A percentile compares a stretch with the other conserved stretches of the same genome.
Conservation (phyloP, 2,797 vertebrate genomes). For the Xenopus petersii region DNA sequence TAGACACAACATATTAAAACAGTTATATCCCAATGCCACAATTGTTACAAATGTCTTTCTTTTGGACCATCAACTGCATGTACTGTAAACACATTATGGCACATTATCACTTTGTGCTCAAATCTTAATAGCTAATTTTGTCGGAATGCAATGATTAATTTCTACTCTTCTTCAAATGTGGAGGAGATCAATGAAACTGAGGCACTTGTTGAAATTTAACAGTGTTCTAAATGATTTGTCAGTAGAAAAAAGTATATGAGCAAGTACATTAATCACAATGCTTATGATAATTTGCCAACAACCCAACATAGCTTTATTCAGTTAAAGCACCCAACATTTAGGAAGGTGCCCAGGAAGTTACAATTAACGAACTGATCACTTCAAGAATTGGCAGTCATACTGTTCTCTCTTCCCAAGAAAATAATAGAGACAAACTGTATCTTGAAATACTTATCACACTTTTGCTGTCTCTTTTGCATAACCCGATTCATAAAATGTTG, state of each 20-base stretch:
- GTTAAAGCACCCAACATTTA: constrained; percentile 60
- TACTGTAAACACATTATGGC: no score
- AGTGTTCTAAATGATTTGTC: constrained; percentile 21
- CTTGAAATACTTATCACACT: constrained; percentile 69
- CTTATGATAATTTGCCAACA: constrained; percentile 62
- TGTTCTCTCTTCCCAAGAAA: constrained; percentile 58
- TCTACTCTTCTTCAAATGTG: no score
- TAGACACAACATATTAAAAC: no score
- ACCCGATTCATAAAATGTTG: constrained; percentile 60
- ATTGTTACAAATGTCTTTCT: no score
- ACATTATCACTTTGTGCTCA: no score
- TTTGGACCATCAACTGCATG: no score
- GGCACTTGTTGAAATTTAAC: constrained; percentile 11
- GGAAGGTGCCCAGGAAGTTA: constrained; percentile 65
- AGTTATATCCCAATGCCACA: no score
- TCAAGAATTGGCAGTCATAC: constrained; percentile 64
- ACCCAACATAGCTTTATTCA: constrained; percentile 62
- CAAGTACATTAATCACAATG: constrained; percentile 64
- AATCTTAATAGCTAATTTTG: no score
- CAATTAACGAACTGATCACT: constrained; percentile 66
- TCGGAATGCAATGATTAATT: no score
- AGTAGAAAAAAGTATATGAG: constrained; percentile 26
- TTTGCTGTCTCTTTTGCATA: constrained; percentile 61
- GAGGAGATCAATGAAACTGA: constrained; percentile 1
- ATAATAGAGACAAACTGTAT: constrained; percentile 69